These are phyloP conservation scores for Prochilodus magdalenae DNA, from an alignment of 2,113 vertebrate genomes.

Conservation along the genomic window DNA sequence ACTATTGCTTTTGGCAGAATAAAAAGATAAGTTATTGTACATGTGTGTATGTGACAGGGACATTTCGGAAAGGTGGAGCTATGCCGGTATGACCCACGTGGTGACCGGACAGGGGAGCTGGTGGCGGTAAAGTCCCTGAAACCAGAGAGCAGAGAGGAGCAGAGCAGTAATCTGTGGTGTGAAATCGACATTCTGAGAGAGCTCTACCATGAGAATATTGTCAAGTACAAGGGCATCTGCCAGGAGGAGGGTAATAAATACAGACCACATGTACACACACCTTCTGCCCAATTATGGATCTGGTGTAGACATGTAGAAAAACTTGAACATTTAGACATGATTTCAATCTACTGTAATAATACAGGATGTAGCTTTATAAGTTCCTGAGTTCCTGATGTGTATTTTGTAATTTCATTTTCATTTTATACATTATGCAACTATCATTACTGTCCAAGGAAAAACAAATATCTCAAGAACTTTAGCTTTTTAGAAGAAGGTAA, in stretches of 20 bases:
- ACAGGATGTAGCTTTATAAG: too few relatives aligned
- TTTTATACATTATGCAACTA: not conserved
- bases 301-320: not conserved
- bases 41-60: slow-evolving; percentile 75
- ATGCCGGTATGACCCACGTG: slow-evolving; percentile 93
- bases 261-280: not conserved
- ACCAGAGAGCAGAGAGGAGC: slow-evolving; percentile 89
- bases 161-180: slow-evolving; percentile 89
- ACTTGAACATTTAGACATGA: too few relatives aligned
- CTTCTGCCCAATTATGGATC: not conserved
- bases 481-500: too few relatives aligned
- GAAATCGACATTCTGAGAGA: slow-evolving; percentile 94
- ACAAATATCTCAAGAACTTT: too few relatives aligned
- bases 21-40: not conserved
- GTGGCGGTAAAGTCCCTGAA: slow-evolving; percentile 98
- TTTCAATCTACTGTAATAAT: too few relatives aligned
- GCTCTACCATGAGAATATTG: slow-evolving; percentile 97
- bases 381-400: too few relatives aligned
- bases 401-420: too few relatives aligned
- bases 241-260: slow-evolving; percentile 86
- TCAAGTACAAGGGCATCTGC: slow-evolving; percentile 98
- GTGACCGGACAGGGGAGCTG: slow-evolving; percentile 92
- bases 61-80: slow-evolving; percentile 98
- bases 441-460: too few relatives aligned
- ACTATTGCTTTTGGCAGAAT: not conserved